A percentile compares a stretch with the other conserved stretches of the same genome.
Conservation (phyloP, 1,140 invertebrate genomes). For the Drosophila truncata region DNA sequence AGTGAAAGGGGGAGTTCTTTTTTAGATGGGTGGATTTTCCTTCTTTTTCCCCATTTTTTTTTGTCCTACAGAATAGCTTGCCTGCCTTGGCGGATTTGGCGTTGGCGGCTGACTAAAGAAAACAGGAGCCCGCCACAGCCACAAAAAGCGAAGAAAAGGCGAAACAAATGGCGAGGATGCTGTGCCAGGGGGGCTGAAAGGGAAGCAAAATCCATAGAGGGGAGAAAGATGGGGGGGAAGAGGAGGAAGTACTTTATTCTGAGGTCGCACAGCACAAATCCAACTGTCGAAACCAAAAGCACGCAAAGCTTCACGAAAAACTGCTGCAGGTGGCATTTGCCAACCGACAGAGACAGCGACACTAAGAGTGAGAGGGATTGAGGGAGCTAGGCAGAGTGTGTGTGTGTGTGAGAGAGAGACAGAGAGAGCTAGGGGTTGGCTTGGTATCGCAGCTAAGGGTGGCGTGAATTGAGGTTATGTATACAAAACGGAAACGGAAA, state of each 20-base stretch:
- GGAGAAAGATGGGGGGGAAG: background rate
- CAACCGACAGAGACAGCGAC: slow-evolving; percentile 34
- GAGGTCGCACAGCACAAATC: slow-evolving; percentile 75
- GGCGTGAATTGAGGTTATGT: slow-evolving; percentile 81
- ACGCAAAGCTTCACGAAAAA: slow-evolving; percentile 67
- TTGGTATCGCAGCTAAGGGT: slow-evolving; percentile 41
- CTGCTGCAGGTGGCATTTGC: slow-evolving; percentile 76
- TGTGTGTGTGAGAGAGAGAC: too few relatives aligned
- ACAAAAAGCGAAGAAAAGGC: slow-evolving; percentile 41
- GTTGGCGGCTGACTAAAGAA: slow-evolving; percentile 75
- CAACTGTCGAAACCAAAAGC: slow-evolving; percentile 83
- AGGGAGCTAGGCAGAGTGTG: too few relatives aligned
- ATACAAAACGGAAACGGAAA: slow-evolving; percentile 83
- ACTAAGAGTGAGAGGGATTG: background rate
- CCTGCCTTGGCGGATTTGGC: slow-evolving; percentile 71
- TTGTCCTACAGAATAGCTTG: too few relatives aligned
- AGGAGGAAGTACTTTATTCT: slow-evolving; percentile 55
- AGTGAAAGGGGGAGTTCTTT: slow-evolving; percentile 1
- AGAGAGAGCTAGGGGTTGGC: slow-evolving; percentile 10
- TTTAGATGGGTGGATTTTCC: slow-evolving; percentile 8
- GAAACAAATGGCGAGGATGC: slow-evolving; percentile 73
- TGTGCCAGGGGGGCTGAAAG: slow-evolving; percentile 27
- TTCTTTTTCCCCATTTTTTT: too few relatives aligned
- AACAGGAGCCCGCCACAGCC: slow-evolving; percentile 47
- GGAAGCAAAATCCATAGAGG: slow-evolving; percentile 1